Evolutionary conservation across 2,113 vertebrate genomes (phyloP).

Genomic region (Peucedramus taeniatus): DNA sequence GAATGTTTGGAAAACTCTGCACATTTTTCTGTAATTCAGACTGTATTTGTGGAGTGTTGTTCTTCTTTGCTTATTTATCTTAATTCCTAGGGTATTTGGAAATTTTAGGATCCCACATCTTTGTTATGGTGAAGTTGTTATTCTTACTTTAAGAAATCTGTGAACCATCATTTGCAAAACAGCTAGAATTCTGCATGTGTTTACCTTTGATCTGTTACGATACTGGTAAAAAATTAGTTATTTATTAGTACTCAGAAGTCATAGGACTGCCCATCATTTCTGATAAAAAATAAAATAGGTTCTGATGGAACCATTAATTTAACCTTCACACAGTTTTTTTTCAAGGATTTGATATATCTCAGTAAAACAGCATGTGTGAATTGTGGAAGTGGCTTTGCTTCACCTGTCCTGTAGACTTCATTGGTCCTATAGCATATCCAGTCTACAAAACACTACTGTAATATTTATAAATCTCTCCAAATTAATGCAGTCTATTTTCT

Average conservation of each 20-base stretch:
- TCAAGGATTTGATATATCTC: not conserved
- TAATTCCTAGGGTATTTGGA: not conserved
- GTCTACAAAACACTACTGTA: slow-evolving; percentile 41
- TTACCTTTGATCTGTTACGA: not conserved
- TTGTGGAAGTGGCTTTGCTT: slow-evolving; percentile 5
- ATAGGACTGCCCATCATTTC: not conserved
- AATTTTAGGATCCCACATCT: not conserved
- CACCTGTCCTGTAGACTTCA: not conserved
- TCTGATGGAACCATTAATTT: not conserved
- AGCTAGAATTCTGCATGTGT: not conserved
- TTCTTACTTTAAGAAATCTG: not conserved
- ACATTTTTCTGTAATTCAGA: slow-evolving; percentile 11
- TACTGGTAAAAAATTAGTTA: slow-evolving; percentile 6
- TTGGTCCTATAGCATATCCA: not conserved
- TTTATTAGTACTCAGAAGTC: not conserved
- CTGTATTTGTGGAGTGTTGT: not conserved
- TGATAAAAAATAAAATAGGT: not conserved
- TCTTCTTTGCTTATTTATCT: not conserved
- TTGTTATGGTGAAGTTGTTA: not conserved
- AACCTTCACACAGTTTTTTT: not conserved
- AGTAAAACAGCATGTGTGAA: not conserved
- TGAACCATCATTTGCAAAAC: not conserved
- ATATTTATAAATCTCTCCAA: slow-evolving; percentile 37
- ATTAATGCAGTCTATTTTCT: slow-evolving; percentile 16
- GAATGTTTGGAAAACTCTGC: not conserved